Evolutionary conservation across 2,888 invertebrate species (phyloP), one percentile per base, ranked within the genome.

Genomic region (Patella caerulea): DNA sequence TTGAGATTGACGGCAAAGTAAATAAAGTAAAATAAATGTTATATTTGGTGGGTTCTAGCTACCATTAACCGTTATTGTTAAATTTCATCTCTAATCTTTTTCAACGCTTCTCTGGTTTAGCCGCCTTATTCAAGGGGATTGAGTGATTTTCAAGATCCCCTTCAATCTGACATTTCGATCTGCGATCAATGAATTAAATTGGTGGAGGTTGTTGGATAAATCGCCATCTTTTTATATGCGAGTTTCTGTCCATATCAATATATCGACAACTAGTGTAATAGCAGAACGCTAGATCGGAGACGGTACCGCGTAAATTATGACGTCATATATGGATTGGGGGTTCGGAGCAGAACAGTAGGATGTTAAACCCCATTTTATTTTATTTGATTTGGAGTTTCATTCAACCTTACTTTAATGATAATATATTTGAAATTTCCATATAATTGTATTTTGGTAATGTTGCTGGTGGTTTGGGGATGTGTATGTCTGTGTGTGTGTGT

Each of bases 1-100:
- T 45, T 45, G 45, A 45, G 9, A 45, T 45, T 7, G 45, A 45
- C 45, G 45, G 7, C 11, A 19, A 24, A 24, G 65, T 65, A 65
- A 65, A 65, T 65, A 65, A 65, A 65, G 65, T 65, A 24, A 65
- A 65, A 65, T 65, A 65, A 65, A 65, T 65, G 65, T 65, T 65
- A 65, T 65, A 65, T 65, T 65, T 65, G 65, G 65, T 65, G 14
- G 65, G 19, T 65, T 65, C 65, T 65, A 65, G 24, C 65, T 24
- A 24, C 65, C 65, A 65, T 65, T 65, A 65, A 65, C 19, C 24
- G 19, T 65, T 65, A 65, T 65, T 65, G 65, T 65, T 65, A 65
- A 65, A 65, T 65, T 65, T 65, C 65, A 65, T 19, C 65, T 65
- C 24, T 65, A 65, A 65, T 65, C 65, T 65, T 24, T 65, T 14